Conservation (phyloP, 2,888 invertebrate species). For the Cabera pusaria region DNA sequence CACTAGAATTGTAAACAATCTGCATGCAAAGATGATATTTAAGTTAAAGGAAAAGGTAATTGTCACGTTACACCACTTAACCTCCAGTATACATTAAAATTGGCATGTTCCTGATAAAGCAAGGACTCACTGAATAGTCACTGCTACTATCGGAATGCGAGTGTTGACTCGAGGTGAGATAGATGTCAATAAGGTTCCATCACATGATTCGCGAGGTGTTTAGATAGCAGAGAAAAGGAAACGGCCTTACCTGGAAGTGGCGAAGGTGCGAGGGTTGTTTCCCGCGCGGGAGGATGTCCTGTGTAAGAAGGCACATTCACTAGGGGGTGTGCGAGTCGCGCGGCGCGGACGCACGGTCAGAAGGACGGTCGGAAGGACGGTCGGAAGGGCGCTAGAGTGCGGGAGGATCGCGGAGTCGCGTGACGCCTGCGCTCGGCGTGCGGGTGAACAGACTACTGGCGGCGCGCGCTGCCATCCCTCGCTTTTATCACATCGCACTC, state of each 20-base stretch:
- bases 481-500: constrained; percentile 77
- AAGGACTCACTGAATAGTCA: constrained; percentile 18
- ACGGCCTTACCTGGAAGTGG: constrained; percentile 57
- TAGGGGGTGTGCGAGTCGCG: constrained; percentile 27
- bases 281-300: constrained; percentile 44
- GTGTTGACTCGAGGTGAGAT: constrained; percentile 31
- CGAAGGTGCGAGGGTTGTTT: constrained; percentile 42
- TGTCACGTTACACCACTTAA: constrained; percentile 27
- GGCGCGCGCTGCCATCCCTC: constrained; percentile 63
- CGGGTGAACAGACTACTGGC: constrained; percentile 69
- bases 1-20: no score
- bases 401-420: constrained; percentile 42
- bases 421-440: constrained; percentile 62
- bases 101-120: constrained; percentile 20
- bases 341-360: constrained; percentile 13
- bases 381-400: constrained; percentile 50
- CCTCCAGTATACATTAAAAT: constrained; percentile 16
- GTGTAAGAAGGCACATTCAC: constrained; percentile 67
- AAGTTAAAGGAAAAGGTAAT: constrained; percentile 5
- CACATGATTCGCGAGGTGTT: constrained; percentile 57
- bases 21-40: no score
- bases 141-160: constrained; percentile 20
- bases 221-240: constrained; percentile 25
- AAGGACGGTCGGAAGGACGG: constrained; percentile 37
- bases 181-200: constrained; percentile 37